phyloP scores from a whole-genome alignment of 1,140 invertebrate species.

The Drosophila lowei region DNA sequence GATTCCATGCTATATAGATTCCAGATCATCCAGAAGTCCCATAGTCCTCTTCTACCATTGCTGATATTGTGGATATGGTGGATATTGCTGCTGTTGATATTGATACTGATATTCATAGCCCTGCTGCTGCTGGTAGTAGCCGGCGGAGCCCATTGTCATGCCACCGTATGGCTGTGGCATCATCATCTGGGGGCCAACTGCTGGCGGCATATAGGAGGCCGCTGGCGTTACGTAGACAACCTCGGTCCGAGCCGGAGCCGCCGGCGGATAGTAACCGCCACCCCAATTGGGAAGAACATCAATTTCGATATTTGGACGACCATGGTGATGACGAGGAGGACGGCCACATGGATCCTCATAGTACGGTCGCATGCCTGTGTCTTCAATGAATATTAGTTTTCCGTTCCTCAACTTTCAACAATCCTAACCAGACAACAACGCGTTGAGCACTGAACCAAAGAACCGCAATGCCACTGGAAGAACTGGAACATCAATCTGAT shows the following conservation, averaged over 20 bases:
- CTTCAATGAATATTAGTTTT: constrained; percentile 1
- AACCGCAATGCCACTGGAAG: constrained; percentile 32
- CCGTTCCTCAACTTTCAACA: constrained; percentile 17
- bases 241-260: constrained; percentile 63
- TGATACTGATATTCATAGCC: constrained; percentile 58
- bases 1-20: too few species aligned
- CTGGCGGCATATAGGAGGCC: constrained; percentile 40
- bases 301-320: constrained; percentile 80
- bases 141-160: constrained; percentile 34
- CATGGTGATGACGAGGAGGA: constrained; percentile 71
- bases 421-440: constrained; percentile 35
- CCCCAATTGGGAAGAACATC: constrained; percentile 74
- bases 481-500: constrained; percentile 23
- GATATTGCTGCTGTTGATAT: constrained; percentile 50
- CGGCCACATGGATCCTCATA: constrained; percentile 74
- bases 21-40: too few species aligned
- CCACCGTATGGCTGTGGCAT: constrained; percentile 61
- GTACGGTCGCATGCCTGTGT: constrained; percentile 55
- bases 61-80: constrained; percentile 26
- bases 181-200: constrained; percentile 28
- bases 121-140: constrained; percentile 68
- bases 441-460: constrained; percentile 42
- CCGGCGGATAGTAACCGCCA: constrained; percentile 66
- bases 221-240: constrained; percentile 63
- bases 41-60: constrained; percentile 15